phyloP scores from a whole-genome alignment of 2,888 invertebrate genomes.

The Tenthredo livida region DNA sequence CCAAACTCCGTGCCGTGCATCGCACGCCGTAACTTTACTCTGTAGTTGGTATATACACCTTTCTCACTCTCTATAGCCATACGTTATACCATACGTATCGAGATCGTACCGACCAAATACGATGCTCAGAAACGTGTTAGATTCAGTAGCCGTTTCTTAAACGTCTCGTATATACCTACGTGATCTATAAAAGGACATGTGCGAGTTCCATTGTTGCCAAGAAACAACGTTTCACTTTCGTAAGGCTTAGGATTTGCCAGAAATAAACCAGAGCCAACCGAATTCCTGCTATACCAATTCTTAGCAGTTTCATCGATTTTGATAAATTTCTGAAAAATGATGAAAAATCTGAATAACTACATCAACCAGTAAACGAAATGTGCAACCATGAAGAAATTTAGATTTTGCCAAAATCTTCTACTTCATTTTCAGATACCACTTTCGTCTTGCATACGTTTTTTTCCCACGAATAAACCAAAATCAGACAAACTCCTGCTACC shows the following conservation, averaged over 20 bases:
- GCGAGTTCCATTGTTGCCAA: slow-evolving; percentile 1
- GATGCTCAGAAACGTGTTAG: slow-evolving; percentile 30
- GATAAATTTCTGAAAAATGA: background rate
- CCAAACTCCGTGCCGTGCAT: slow-evolving; percentile 57
- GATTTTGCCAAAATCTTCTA: background rate
- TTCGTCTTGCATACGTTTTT: background rate
- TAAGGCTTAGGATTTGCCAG: background rate
- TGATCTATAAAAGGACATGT: slow-evolving; percentile 39
- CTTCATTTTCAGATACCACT: background rate
- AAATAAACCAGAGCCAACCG: background rate
- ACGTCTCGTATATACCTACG: slow-evolving; percentile 18
- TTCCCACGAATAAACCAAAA: background rate
- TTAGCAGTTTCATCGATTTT: background rate
- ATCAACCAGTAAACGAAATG: no score
- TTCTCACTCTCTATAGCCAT: background rate
- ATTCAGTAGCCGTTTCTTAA: slow-evolving; percentile 55
- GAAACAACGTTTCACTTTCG: slow-evolving; percentile 23
- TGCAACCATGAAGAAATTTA: background rate
- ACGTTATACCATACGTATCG: background rate
- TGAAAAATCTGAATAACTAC: background rate
- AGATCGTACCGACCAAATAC: background rate
- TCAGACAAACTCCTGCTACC: no score
- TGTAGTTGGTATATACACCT: background rate
- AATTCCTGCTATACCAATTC: background rate
- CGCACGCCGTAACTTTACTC: slow-evolving; percentile 44